Evolutionary conservation across 2,113 vertebrate genomes (phyloP), one percentile per base, ranked within the genome.

Genomic region (Seriola dumerili): DNA sequence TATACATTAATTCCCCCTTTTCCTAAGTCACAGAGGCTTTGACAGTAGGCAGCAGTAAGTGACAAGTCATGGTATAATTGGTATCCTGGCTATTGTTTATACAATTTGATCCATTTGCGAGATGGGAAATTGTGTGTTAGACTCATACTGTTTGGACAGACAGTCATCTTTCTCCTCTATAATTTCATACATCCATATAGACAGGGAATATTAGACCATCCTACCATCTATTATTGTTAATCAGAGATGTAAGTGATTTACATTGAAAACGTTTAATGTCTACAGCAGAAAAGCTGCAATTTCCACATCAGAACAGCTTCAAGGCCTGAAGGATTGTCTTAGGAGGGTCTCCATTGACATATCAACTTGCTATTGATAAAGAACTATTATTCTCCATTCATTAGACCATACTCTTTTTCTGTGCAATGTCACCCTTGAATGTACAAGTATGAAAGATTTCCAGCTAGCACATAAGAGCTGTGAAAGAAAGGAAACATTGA

Each of bases 1-100:
- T 88, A 87, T 72, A 88, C 72, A 85, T 85, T 90, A 82, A 84
- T 80, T 69, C 57, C 9, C 57, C n/a, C 10, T 61, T 77, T 80
- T 55, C 16, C 72, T 62, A 57, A 87, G 61, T 78, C 83, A 85
- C 72, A 69, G 61, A 61, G 48, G 59, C 78, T 72, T 23, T 84
- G 65, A 68, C 69, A 84, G 52, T 38, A 52, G 34, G 42, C 64
- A 25, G 65, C 54, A 59, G 55, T 72, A 78, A 84, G 80, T 73
- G 75, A 82, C 66, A 79, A 83, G 64, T 65, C 58, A 76, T 61
- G 38, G 23, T 0, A 4, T 90, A 87, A 91, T 85, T 88, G 73
- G 52, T 48, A 73, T 78, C 55, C 50, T 88, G 38, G 67, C 44
- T 75, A 63, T 82, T 87, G 68, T 75, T 89, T 86, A 50, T n/a